phyloP scores from a whole-genome alignment of 2,797 vertebrate species.

The Botia kubotai region DNA sequence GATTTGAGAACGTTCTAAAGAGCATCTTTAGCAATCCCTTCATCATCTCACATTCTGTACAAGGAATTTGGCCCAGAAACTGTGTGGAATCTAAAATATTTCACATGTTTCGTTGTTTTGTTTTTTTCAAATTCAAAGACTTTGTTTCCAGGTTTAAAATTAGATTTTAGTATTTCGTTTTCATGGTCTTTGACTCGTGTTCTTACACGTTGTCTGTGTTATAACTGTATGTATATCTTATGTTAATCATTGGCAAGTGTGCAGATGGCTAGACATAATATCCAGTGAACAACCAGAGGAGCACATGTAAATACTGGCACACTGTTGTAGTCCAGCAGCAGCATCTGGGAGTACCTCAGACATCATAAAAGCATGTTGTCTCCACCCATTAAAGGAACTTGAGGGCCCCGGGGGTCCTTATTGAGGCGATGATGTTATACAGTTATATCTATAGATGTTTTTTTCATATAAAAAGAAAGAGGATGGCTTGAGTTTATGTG shows the following conservation, averaged over 20 bases:
- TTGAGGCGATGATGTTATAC: conserved; percentile 47
- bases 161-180: neutral
- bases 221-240: neutral
- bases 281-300: conserved; percentile 2
- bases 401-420: neutral
- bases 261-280: conserved; percentile 15
- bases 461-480: conserved; percentile 15
- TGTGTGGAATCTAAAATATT: neutral
- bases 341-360: conserved; percentile 13
- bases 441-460: conserved; percentile 45
- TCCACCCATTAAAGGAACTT: conserved; percentile 27
- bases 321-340: conserved; percentile 18
- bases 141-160: neutral
- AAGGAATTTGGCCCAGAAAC: too few relatives aligned
- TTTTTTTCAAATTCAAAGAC: neutral
- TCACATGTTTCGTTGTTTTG: neutral
- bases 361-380: conserved; percentile 42
- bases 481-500: conserved; percentile 6
- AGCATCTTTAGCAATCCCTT: too few relatives aligned
- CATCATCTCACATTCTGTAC: too few relatives aligned
- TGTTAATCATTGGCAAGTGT: conserved; percentile 10
- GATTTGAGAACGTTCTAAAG: too few relatives aligned
- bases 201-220: neutral
- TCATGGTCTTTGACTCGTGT: neutral
- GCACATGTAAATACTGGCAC: neutral